phyloP scores from a whole-genome alignment of 2,888 invertebrate genomes.

The Caenorhabditis sp. region DNA sequence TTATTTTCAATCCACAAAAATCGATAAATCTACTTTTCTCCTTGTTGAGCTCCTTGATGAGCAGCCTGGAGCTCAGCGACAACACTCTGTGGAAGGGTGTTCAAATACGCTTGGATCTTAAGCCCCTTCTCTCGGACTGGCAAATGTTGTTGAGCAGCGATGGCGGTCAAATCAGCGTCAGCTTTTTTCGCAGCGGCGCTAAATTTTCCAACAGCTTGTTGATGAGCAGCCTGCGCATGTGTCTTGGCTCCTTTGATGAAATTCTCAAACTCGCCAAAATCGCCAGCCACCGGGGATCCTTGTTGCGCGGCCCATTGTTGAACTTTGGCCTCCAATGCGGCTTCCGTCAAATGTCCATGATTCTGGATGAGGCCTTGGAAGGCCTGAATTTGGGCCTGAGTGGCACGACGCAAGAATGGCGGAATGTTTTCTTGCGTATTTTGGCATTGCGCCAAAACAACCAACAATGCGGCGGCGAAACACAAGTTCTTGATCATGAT shows the following conservation, averaged over 20 bases:
- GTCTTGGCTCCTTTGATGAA: conserved; percentile 2
- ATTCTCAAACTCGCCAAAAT: not conserved
- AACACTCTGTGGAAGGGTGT: conserved; percentile 47
- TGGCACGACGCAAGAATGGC: conserved; percentile 53
- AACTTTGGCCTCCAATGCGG: conserved; percentile 61
- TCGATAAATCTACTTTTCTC: not conserved
- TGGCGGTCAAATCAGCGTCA: conserved; percentile 48
- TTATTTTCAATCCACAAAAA: not conserved
- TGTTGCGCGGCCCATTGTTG: conserved; percentile 53
- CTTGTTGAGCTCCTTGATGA: not conserved
- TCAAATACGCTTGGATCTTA: conserved; percentile 51
- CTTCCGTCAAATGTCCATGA: conserved; percentile 54
- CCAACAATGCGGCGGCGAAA: conserved; percentile 41
- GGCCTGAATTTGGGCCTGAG: conserved; percentile 44
- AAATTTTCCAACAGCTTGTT: not conserved
- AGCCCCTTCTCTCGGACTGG: conserved; percentile 48
- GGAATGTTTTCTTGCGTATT: conserved; percentile 43
- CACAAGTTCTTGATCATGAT: conserved; percentile 41
- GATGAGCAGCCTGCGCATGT: not conserved
- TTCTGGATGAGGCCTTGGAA: conserved; percentile 56
- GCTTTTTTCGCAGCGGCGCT: not conserved
- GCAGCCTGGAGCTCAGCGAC: conserved; percentile 53
- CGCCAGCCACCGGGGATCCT: conserved; percentile 27
- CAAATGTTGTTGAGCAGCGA: conserved; percentile 54
- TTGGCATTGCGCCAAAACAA: conserved; percentile 50